Base-by-base conservation (phyloP, 2,113 vertebrate species). In the Corythornis vintsioides region DNA sequence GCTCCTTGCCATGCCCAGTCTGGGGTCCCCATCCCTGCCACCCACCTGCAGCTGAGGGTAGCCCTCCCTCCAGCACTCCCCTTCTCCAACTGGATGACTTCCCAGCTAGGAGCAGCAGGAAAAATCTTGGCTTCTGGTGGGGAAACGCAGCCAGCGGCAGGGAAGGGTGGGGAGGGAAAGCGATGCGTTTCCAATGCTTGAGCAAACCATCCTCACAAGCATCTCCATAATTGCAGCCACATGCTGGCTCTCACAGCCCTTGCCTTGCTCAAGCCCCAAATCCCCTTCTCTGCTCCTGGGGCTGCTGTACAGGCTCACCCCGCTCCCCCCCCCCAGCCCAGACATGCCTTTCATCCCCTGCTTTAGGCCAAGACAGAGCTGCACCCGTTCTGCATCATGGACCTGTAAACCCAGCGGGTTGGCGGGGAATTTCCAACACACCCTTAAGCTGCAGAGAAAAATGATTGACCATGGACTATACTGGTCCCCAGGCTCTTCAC, bases 61-160 rank as follows among this genome's bases (percentile, higher is more conserved):
- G 78, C 70, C 33, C 52, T 50, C 33, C 74, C 57, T 85, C 40
- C 63, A 24, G 77, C 1, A 1, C 77, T 91, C 88, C 75, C 83
- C 59, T 26, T 17, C 26, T 47, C 79, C 93, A 80, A 1, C 85
- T 94, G 95, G 90, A 92, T 16, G 65, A 18, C 7, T 72, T 90
- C 93, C 90, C 90, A 61, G 90, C 93, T 91, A 96, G 96, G 80
- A 93, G 90, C 94, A 93, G 93, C 92, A 84, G 90, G 70, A 93
- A 80, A 78, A 95, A 86, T 86, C 83, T 88, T 83, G 88, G 96
- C 96, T 96, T 64, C 93, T 88, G 93, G 74, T 6, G 31, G 86
- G 61, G 86, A 88, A 75, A 86, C 5, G 21, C 76, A 83, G 93
- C 90, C 92, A 93, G 92, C 25, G 24, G 26, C 7, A 19, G 83